These are phyloP conservation scores for Ischnus inquisitorius DNA, from an alignment of 2,888 invertebrate genomes.

Conservation along the genomic window DNA sequence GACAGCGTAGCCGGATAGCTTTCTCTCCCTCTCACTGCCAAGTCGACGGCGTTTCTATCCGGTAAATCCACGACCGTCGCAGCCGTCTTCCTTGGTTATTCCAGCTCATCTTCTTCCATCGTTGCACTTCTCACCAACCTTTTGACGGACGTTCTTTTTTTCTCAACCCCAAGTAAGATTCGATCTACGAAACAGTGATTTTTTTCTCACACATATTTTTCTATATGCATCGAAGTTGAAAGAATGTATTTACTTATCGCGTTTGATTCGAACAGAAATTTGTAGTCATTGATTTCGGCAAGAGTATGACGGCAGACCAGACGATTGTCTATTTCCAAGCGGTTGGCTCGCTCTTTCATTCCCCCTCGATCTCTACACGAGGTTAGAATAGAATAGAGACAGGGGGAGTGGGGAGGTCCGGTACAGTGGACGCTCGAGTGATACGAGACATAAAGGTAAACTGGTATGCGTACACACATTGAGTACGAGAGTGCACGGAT, in stretches of 20 bases:
- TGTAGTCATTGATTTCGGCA: slow-evolving; percentile 47
- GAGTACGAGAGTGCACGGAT: slow-evolving; percentile 52
- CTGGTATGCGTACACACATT: neutral
- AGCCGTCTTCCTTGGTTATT: slow-evolving; percentile 68
- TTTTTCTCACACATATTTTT: neutral
- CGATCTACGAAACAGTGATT: neutral
- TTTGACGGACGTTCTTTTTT: slow-evolving; percentile 8
- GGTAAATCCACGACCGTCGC: slow-evolving; percentile 44
- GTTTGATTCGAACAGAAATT: slow-evolving; percentile 15
- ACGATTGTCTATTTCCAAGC: slow-evolving; percentile 53
- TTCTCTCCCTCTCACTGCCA: slow-evolving; percentile 52
- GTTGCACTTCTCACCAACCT: slow-evolving; percentile 35
- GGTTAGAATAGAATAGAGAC: slow-evolving; percentile 34
- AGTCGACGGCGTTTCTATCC: slow-evolving; percentile 52
- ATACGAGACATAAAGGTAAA: slow-evolving; percentile 60
- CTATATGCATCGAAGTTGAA: neutral
- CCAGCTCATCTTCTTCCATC: slow-evolving; percentile 67
- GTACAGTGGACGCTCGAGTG: slow-evolving; percentile 55
- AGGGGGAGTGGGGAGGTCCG: slow-evolving; percentile 55
- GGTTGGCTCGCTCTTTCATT: slow-evolving; percentile 42
- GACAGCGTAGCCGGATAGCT: slow-evolving; percentile 51
- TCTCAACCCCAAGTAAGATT: neutral
- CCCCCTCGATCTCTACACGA: slow-evolving; percentile 24
- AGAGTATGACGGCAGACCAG: slow-evolving; percentile 28
- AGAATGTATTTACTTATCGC: neutral